phyloP scores from a whole-genome alignment of 1,140 invertebrate species.

The Dendroctonus ponderosae region DNA sequence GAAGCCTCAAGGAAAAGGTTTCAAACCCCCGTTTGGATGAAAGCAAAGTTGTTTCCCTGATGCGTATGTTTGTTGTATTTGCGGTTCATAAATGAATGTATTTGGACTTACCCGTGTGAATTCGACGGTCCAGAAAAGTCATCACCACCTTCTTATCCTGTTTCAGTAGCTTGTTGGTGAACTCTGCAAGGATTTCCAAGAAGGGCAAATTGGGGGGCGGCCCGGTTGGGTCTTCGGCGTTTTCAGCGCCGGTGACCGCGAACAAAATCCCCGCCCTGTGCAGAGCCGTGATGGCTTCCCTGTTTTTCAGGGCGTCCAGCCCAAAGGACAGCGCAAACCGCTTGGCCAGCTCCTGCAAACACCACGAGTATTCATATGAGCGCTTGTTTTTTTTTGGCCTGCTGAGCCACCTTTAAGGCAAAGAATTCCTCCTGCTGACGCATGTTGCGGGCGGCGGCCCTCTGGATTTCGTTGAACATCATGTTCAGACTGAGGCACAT shows the following conservation, averaged over 20 bases:
- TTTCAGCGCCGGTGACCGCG: constrained; percentile 64
- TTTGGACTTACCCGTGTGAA: constrained; percentile 61
- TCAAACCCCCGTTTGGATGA: too few species aligned
- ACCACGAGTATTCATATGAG: not conserved
- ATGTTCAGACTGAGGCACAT: constrained; percentile 89
- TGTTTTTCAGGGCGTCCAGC: constrained; percentile 94
- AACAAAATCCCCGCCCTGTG: constrained; percentile 93
- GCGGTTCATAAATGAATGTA: not conserved
- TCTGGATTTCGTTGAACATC: constrained; percentile 71
- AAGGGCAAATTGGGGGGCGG: constrained; percentile 87
- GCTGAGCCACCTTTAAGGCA: constrained; percentile 69
- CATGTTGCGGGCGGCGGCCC: constrained; percentile 55
- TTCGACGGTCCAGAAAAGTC: constrained; percentile 76
- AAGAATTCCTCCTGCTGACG: constrained; percentile 77
- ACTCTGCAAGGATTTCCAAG: constrained; percentile 92
- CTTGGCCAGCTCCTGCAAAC: constrained; percentile 81
- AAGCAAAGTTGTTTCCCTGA: too few species aligned
- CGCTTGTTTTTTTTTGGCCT: not conserved
- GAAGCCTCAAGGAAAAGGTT: too few species aligned
- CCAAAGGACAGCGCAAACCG: constrained; percentile 97
- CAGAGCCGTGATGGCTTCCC: constrained; percentile 93
- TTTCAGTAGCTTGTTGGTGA: constrained; percentile 93
- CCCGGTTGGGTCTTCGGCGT: constrained; percentile 66
- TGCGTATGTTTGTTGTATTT: too few species aligned
- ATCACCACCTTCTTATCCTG: constrained; percentile 94